These are phyloP conservation scores for Mellivora capensis DNA, from an alignment of 2,113 vertebrate species.

Conservation along the genomic window DNA sequence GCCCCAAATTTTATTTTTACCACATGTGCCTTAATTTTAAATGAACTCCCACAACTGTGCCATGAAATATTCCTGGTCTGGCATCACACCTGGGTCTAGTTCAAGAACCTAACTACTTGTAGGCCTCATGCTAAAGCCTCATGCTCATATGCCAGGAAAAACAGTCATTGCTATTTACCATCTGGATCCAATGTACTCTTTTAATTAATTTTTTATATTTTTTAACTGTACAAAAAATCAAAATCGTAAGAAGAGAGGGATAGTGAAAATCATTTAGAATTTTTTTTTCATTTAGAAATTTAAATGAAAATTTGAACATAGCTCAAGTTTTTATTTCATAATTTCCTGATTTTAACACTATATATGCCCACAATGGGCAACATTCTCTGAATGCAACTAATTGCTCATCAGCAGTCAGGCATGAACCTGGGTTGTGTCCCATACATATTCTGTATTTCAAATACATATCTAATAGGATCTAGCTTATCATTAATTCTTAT, in stretches of 20 bases:
- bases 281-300: neutral
- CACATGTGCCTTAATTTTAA: constrained; percentile 8
- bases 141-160: neutral
- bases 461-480: neutral
- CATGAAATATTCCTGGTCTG: neutral
- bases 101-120: constrained; percentile 29
- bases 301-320: neutral
- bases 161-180: neutral
- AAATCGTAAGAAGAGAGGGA: neutral
- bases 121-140: neutral
- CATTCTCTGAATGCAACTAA: neutral
- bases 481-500: neutral
- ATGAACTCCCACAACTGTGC: neutral
- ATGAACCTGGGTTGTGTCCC: neutral
- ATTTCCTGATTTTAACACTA: neutral
- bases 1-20: neutral
- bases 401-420: neutral
- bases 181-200: neutral
- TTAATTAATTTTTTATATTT: neutral
- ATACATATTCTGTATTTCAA: neutral
- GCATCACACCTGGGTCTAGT: neutral
- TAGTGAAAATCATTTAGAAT: neutral
- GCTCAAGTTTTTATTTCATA: neutral
- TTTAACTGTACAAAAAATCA: neutral
- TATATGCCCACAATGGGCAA: neutral